Base-by-base conservation (phyloP, 2,113 vertebrate species). In the Gymnogyps californianus region DNA sequence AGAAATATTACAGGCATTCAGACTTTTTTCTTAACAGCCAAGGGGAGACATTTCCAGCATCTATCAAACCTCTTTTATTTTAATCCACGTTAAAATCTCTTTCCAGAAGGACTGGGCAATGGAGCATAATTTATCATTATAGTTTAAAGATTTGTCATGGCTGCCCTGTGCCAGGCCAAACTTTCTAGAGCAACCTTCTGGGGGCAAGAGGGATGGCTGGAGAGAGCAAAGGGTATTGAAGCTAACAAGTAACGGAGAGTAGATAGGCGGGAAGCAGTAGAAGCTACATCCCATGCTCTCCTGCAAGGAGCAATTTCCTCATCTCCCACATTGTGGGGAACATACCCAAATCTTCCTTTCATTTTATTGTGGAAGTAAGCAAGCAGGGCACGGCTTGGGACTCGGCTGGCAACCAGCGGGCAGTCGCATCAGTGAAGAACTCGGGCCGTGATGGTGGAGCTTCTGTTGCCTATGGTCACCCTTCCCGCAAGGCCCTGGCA, bases 1-100 rank as follows among this genome's bases (percentile, higher is more conserved):
- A 97, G 97, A 97, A 97, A 96, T 97, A 97, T 97, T 97, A 97
- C 93, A 97, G 84, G 76, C 97, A 91, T 97, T 96, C 91, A 83
- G 85, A 85, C 74, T 62, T 91, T 90, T 94, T 85, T 72, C 79
- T 95, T 93, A 83, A 92, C 61, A 89, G 94, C 93, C 89, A 77
- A 91, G 93, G 85, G 78, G 86, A 95, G 92, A 94, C 83, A 62
- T 85, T 96, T 95, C 93, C 82, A 93, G 87, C 71, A 85, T 95
- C 93, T 91, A 91, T 97, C 95, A 97, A 96, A 90, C 54, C 62
- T 94, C 90, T 95, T 96, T 96, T 76, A 87, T 75, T 97, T 96
- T 87, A 93, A 97, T 92, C 89, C 88, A 93, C 77, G 78, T 97
- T 89, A 95, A 96, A 94, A 90, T 94, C 47, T 49, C 79, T 92